A percentile compares a stretch with the other conserved stretches of the same genome.
Conservation (phyloP, 1,140 invertebrate species). For the Meloidogyne hapla region DNA sequence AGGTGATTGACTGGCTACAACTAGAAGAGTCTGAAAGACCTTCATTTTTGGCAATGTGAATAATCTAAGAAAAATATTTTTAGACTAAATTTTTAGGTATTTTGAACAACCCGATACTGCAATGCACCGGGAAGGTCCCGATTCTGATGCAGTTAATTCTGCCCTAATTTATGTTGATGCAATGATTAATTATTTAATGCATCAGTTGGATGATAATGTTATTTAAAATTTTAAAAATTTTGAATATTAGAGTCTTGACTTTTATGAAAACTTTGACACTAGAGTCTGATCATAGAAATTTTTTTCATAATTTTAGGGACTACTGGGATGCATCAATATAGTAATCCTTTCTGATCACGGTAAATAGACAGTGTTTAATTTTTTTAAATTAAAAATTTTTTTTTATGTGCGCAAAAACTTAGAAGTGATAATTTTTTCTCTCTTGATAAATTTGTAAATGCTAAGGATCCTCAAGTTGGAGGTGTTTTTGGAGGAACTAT, state of each 20-base stretch:
- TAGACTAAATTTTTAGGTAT: conserved; percentile 66
- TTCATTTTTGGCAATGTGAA: conserved; percentile 68
- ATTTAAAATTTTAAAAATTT: neutral
- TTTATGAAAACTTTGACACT: neutral
- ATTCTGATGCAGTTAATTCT: conserved; percentile 51
- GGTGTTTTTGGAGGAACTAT: conserved; percentile 31
- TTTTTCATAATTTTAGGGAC: conserved; percentile 3
- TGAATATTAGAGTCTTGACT: neutral
- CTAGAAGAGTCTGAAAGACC: conserved; percentile 65
- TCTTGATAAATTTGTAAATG: conserved; percentile 27
- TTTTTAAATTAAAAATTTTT: neutral
- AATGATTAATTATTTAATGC: conserved; percentile 57
- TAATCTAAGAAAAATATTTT: neutral
- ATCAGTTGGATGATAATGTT: conserved; percentile 42
- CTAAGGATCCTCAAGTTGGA: conserved; percentile 13
- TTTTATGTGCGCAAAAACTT: conserved; percentile 31
- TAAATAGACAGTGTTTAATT: conserved; percentile 6
- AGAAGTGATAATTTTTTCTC: conserved; percentile 32
- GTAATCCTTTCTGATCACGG: conserved; percentile 62
- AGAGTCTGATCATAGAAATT: neutral
- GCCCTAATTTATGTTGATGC: conserved; percentile 48
- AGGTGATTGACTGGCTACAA: conserved; percentile 70
- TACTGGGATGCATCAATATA: conserved; percentile 57
- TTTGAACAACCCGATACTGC: conserved; percentile 74
- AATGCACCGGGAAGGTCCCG: conserved; percentile 58